These are phyloP conservation scores for Arothron firmamentum DNA, from an alignment of 2,113 vertebrate species.

Conservation along the genomic window DNA sequence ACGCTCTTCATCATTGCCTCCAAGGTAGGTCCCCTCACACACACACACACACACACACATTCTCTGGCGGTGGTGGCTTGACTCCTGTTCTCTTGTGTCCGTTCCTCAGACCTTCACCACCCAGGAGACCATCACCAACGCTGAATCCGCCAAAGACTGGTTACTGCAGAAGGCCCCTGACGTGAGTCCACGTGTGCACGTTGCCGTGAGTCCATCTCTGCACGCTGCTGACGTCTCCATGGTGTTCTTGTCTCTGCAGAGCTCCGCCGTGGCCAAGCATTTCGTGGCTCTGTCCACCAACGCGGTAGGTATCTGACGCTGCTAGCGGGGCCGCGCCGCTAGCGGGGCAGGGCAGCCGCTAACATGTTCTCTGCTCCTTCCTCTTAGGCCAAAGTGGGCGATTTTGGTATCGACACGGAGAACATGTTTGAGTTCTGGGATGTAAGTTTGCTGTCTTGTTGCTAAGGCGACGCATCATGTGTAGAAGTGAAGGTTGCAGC, in stretches of 20 bases:
- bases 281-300: constrained; percentile 98
- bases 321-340: too few species aligned
- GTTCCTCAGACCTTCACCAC: constrained; percentile 90
- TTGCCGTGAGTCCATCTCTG: not conserved
- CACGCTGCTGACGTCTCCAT: not conserved
- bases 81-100: not conserved
- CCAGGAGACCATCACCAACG: constrained; percentile 99
- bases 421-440: constrained; percentile 99
- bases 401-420: constrained; percentile 92
- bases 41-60: not conserved
- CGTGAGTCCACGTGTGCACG: constrained; percentile 72
- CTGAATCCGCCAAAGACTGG: constrained; percentile 94
- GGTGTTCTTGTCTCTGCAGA: constrained; percentile 62
- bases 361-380: constrained; percentile 1
- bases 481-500: not conserved
- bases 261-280: constrained; percentile 91
- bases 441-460: constrained; percentile 73
- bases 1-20: constrained; percentile 94
- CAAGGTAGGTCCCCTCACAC: constrained; percentile 71
- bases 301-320: constrained; percentile 76
- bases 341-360: too few species aligned
- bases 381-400: constrained; percentile 87
- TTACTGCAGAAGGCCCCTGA: constrained; percentile 83
- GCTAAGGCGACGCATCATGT: not conserved
- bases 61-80: not conserved